Evolutionary conservation across 2,888 invertebrate species (phyloP), one percentile per base, ranked within the genome.

Genomic region (Macrosiphum euphorbiae): DNA sequence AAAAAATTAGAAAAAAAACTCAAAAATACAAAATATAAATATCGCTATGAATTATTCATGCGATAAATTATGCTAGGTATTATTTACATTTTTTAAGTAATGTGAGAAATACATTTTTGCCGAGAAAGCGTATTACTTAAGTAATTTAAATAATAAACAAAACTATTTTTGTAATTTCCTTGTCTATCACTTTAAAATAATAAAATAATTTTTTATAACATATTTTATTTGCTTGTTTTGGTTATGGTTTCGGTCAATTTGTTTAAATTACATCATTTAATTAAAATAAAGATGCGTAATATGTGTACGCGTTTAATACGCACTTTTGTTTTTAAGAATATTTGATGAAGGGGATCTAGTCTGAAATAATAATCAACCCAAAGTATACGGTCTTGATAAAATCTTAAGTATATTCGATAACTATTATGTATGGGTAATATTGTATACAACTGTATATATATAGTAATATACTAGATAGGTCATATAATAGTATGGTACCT

Each of bases 51-150:
- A 86, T 86, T 86, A 86, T 86, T 86, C 86, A 86, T 86, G 86
- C 86, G 47, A 86, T 86, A 86, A 86, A 86, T 86, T 78, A 78
- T 78, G 35, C 35, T 85, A n/a, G n/a, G n/a, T n/a, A 88, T 88
- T 50, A 88, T 88, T 52, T n/a, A 88, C 47, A 88, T 50, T 88
- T n/a, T 52, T 88, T 52, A n/a, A n/a, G 52, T 52, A 52, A 35
- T 88, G n/a, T 88, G 35, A n/a, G n/a, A 52, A 88, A 16, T 50
- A 50, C 35, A 88, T 47, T 86, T 86, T 86, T 86, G 26, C 47
- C 2, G 86, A 88, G 52, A 88, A 88, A 88, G 87, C 44, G 44
- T 88, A 88, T 88, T 50, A 47, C 13, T 28, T 16, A 47, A 47
- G 28, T 86, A 47, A 86, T 86, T 86, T 86, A 86, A 86, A 86